Percentiles rank a stretch among this genome's conserved stretches.
These are phyloP conservation scores for Forbesichthys agassizii DNA, from an alignment of 2,113 vertebrate species.

Conservation along the genomic window DNA sequence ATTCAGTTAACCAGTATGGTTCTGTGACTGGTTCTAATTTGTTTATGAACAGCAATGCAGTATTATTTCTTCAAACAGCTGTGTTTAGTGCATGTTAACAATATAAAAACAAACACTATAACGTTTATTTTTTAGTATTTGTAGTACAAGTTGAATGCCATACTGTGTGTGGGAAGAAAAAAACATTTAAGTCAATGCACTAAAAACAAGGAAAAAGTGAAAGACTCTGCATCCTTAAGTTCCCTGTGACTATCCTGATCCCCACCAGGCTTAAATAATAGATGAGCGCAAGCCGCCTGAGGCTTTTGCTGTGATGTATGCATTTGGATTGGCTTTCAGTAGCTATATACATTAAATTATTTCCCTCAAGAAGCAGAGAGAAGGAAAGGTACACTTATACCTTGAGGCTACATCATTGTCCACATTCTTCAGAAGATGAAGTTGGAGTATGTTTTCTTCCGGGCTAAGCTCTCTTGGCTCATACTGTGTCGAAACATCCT, in stretches of 20 bases:
- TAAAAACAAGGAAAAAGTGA: too few species aligned
- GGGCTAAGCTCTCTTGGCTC: slow-evolving; percentile 75
- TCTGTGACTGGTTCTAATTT: too few species aligned
- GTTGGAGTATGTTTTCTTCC: slow-evolving; percentile 71
- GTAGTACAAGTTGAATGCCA: too few species aligned
- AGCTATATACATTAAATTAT: background rate
- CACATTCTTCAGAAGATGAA: slow-evolving; percentile 77
- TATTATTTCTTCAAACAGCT: too few species aligned
- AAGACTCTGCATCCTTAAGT: background rate
- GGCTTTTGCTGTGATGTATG: background rate
- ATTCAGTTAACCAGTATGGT: too few species aligned
- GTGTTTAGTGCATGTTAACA: too few species aligned
- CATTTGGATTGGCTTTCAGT: slow-evolving; percentile 3
- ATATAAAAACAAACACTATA: too few species aligned
- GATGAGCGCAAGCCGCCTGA: background rate
- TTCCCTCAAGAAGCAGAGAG: slow-evolving; percentile 12
- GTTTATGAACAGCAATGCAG: too few species aligned
- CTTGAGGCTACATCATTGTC: slow-evolving; percentile 70
- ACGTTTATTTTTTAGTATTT: too few species aligned
- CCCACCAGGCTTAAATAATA: background rate
- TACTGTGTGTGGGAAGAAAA: too few species aligned
- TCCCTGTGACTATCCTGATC: background rate
- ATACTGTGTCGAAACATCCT: slow-evolving; percentile 83
- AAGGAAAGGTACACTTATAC: slow-evolving; percentile 62
- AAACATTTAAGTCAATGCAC: background rate